Base-by-base conservation (phyloP, 37 sponge, comb jelly and placozoan genomes). In the Haliclona indistincta region DNA sequence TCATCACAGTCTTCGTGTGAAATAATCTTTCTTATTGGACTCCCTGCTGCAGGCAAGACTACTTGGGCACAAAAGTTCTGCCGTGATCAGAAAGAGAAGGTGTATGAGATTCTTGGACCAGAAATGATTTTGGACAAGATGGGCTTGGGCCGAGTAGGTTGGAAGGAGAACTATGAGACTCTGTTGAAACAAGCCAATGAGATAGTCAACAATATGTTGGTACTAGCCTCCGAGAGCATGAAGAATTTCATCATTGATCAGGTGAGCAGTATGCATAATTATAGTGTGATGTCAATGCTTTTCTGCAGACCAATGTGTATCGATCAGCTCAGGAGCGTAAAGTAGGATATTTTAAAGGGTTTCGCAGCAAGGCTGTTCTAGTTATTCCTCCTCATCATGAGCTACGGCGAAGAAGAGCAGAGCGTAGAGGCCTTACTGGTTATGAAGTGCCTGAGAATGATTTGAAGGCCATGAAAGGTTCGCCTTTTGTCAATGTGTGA, bases 11-110 rank as follows among this genome's bases (percentile, higher is more conserved):
- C 41, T 0, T 78, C 77, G 32, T 72, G 84, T 67, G 81, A 91
- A 75, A 88, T 95, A 40, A 19, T 95, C 0, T 66, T 95, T 73
- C 75, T 95, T 88, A 74, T 98, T 32, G 99, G 99, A 0, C 76
- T 98, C 42, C 99, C 99, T 37, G 92, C 84, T 28, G 67, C 80
- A 37, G 99, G 99, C n/a, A 98, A 98, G 94, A 93, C 96, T 67
- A 95, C 84, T 0, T 98, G 99, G 99, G 94, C 87, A 0, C 67
- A 81, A 78, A 95, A 85, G 62, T 84, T 93, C 58, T 45, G 60
- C 32, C 20, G 20, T 4, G 70, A 86, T 32, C 68, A 85, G 61
- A 64, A 76, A 6, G 86, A 87, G 23, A 92, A 95, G 79, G 15
- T 71, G 33, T 98, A 81, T 91, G 89, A 74, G 63, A 79, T 95